These are phyloP conservation scores for Gorsachius goisagi DNA, from an alignment of 2,113 vertebrate species.

Conservation along the genomic window DNA sequence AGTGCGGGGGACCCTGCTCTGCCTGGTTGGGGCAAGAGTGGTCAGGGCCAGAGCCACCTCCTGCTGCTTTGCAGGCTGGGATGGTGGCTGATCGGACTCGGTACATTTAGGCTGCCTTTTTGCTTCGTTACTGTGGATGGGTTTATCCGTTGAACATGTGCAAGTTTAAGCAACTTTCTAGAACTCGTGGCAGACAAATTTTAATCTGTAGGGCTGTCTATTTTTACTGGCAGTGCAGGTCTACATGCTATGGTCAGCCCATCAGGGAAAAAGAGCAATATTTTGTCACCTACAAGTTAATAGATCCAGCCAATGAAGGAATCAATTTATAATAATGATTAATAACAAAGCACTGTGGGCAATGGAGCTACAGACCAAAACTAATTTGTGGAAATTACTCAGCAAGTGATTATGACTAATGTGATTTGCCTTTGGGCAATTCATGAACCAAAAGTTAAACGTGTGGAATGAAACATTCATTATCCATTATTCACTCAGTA, in stretches of 20 bases:
- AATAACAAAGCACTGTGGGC: slow-evolving; percentile 31
- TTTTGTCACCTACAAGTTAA: slow-evolving; percentile 11
- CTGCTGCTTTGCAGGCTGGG: background rate
- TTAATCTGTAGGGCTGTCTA: background rate
- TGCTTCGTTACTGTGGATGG: background rate
- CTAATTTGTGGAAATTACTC: slow-evolving; percentile 63
- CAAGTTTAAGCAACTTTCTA: background rate
- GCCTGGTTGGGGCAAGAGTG: background rate
- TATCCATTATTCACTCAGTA: background rate
- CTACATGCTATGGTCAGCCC: background rate
- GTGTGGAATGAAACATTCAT: slow-evolving; percentile 37
- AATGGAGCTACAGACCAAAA: slow-evolving; percentile 25
- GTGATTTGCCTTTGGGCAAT: slow-evolving; percentile 36
- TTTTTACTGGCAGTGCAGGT: background rate
- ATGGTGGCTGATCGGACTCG: background rate
- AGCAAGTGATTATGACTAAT: slow-evolving; percentile 64
- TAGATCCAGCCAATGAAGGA: background rate
- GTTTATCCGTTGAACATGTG: background rate
- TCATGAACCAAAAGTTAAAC: slow-evolving; percentile 37
- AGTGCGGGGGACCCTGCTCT: fast-evolving
- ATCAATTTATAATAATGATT: slow-evolving; percentile 52
- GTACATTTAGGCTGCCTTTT: background rate
- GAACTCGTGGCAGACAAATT: background rate
- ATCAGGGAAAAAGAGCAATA: background rate
- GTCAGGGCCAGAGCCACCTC: background rate